phyloP scores from a whole-genome alignment of 2,113 vertebrate genomes.

The Hymenochirus boettgeri region DNA sequence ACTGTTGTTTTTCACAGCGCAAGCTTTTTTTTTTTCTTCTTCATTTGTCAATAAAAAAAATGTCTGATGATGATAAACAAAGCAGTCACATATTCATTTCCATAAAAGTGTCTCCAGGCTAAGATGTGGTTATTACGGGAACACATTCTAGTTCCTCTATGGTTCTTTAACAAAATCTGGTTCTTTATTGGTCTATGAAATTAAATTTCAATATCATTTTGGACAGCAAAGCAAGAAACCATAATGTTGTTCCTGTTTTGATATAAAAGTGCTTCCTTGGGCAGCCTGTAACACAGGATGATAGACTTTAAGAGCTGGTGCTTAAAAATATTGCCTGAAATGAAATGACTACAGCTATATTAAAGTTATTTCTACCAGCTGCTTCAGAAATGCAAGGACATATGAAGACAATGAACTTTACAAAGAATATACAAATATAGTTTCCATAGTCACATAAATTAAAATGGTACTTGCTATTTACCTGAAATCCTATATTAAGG shows the following conservation, averaged over 20 bases:
- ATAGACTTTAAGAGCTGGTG: slow-evolving; percentile 18
- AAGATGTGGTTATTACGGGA: slow-evolving; percentile 7
- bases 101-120: slow-evolving; percentile 27
- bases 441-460: neutral
- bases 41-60: slow-evolving; percentile 21
- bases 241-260: slow-evolving; percentile 24
- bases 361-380: slow-evolving; percentile 35
- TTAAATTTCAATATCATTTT: slow-evolving; percentile 30
- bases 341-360: slow-evolving; percentile 25
- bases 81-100: slow-evolving; percentile 10
- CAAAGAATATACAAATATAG: neutral
- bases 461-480: neutral
- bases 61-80: neutral
- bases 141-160: slow-evolving; percentile 4
- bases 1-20: slow-evolving; percentile 10
- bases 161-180: slow-evolving; percentile 28
- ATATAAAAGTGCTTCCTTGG: slow-evolving; percentile 25
- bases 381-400: neutral
- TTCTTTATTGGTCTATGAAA: slow-evolving; percentile 35
- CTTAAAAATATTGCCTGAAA: slow-evolving; percentile 31
- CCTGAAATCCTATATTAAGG: neutral
- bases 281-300: slow-evolving; percentile 22
- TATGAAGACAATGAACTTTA: slow-evolving; percentile 14
- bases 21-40: slow-evolving; percentile 13
- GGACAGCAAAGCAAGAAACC: slow-evolving; percentile 31